Conservation (phyloP, 2,797 vertebrate species). For the Protosalanx chinensis region DNA sequence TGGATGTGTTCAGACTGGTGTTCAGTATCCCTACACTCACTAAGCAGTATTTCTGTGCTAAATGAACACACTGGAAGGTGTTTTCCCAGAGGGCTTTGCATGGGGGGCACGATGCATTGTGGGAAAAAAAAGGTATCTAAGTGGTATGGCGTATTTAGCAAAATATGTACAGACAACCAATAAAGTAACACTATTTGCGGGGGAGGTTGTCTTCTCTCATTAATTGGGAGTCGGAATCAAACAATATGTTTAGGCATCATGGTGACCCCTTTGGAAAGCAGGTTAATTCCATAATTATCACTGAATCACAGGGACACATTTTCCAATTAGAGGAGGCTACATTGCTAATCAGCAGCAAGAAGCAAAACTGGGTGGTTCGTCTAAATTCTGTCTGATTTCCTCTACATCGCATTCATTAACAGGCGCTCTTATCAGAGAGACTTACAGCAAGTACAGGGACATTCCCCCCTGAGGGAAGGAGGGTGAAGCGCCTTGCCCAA, state of each 20-base stretch:
- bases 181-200: constrained; percentile 40
- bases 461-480: too few relatives aligned
- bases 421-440: too few relatives aligned
- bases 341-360: constrained; percentile 44
- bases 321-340: constrained; percentile 52
- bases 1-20: not conserved
- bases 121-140: not conserved
- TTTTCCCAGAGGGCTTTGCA: not conserved
- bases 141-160: constrained; percentile 22
- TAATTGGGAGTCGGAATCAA: constrained; percentile 51
- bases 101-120: not conserved
- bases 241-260: constrained; percentile 25
- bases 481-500: too few relatives aligned
- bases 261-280: constrained; percentile 49
- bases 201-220: constrained; percentile 43
- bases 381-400: constrained; percentile 46
- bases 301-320: constrained; percentile 53
- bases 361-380: constrained; percentile 19
- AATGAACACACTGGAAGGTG: not conserved
- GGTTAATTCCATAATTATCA: constrained; percentile 55
- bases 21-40: not conserved
- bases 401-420: constrained; percentile 31
- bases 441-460: too few relatives aligned
- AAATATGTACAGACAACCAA: constrained; percentile 41
- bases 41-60: not conserved